Base-by-base conservation (phyloP, 1,140 invertebrate species). In the Lasioglossum albipes region DNA sequence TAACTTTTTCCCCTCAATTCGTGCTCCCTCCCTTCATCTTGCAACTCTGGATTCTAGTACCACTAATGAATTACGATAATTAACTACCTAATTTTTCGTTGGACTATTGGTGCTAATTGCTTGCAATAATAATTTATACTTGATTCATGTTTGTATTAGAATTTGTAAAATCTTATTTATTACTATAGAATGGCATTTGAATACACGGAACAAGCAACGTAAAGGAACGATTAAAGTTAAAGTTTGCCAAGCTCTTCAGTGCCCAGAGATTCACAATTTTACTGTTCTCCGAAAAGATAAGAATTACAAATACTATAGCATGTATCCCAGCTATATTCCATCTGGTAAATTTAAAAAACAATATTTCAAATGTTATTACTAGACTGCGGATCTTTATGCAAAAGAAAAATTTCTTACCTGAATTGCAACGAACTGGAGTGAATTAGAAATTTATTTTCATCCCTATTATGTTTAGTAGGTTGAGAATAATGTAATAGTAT, bases 281-380 rank as follows among this genome's bases (percentile, higher is more conserved):
- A 86, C 92, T 2, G 93, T 92, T 0, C 79, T 96, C 10, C 87
- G 90, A 7, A 92, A 93, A 69, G 94, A 95, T 84, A 89, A 92
- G 6, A 93, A 91, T 84, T 95, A 94, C 79, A 94, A 94, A 90
- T 95, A 95, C 86, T 93, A 95, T 79, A 96, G 94, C 81, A 90
- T 94, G 31, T 93, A 92, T 79, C 71, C 88, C 12, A 79, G 71
- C 61, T 80, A 81, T 20, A 66, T 87, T 41, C 73, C 74, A 65
- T 31, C 75, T 31, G 85, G 83, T 88, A 88, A 88, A 86, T 49
- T 7, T 2, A 45, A 64, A 42, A 59, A 59, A n/a, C 9, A 2
- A n/a, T n/a, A 59, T 59, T 59, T 59, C 9, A 59, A 59, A 59
- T n/a, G n/a, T n/a, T 54, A 54, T 54, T 54, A 20, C 3, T n/a